Evolutionary conservation across 2,113 vertebrate species (phyloP).

Genomic region (Dipodomys merriami): DNA sequence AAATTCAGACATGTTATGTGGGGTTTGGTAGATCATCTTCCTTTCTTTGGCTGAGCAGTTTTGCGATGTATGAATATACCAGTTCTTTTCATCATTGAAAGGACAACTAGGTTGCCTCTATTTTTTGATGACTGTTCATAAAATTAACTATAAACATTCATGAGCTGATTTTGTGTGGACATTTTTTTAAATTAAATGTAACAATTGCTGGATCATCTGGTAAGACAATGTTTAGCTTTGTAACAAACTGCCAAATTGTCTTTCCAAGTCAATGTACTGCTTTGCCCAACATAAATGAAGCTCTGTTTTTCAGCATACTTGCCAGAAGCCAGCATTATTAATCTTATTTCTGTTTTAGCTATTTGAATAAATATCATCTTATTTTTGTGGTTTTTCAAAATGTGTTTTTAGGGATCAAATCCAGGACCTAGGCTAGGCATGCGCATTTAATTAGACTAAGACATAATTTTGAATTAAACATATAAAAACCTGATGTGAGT

Average conservation of each 20-base stretch:
- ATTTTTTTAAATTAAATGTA: neutral
- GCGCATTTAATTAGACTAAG: no score
- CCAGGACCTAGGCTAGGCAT: no score
- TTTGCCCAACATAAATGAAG: neutral
- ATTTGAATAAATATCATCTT: neutral
- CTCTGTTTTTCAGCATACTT: neutral
- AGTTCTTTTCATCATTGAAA: neutral
- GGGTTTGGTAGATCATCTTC: neutral
- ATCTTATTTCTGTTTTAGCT: neutral
- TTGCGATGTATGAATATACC: neutral
- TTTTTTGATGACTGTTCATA: neutral
- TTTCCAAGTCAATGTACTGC: neutral
- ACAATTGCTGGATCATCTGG: neutral
- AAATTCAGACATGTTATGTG: neutral
- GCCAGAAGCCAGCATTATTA: neutral
- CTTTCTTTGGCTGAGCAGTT: neutral
- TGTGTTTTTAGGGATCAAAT: no score
- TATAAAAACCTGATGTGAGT: no score
- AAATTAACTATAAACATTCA: neutral
- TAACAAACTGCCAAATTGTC: neutral
- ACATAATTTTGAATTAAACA: no score
- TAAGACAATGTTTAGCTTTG: neutral
- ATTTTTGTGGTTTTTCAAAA: no score
- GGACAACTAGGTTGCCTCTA: neutral
- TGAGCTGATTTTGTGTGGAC: neutral